Evolutionary conservation across 2,113 vertebrate genomes (phyloP).

Genomic region (Speoplatyrhinus poulsoni): DNA sequence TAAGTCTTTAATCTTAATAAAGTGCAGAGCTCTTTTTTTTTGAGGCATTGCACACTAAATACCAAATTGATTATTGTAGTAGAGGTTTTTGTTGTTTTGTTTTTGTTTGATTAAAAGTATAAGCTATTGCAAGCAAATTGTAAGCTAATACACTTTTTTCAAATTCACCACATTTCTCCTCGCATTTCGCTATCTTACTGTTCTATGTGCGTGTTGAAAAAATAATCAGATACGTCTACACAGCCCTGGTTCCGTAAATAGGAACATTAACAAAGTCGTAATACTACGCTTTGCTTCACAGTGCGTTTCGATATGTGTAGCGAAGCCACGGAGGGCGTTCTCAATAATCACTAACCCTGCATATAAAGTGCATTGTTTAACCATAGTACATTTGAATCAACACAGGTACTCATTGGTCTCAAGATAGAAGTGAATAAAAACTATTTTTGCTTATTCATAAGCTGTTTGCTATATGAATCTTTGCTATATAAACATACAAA

Average conservation of each 20-base stretch:
- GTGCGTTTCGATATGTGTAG: too few relatives aligned
- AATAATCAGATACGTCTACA: too few relatives aligned
- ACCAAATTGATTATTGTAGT: background rate
- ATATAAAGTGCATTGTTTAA: background rate
- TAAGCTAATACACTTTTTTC: too few relatives aligned
- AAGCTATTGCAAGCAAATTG: too few relatives aligned
- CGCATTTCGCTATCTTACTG: too few relatives aligned
- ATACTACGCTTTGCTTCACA: too few relatives aligned
- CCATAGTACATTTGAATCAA: background rate
- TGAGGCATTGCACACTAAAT: background rate
- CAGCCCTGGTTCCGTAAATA: too few relatives aligned
- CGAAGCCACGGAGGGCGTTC: too few relatives aligned
- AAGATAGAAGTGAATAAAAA: background rate
- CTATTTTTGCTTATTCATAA: background rate
- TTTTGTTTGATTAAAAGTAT: background rate
- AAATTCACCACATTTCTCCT: too few relatives aligned
- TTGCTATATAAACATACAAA: background rate
- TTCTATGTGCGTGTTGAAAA: too few relatives aligned
- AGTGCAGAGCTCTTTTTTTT: background rate
- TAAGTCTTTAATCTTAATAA: background rate
- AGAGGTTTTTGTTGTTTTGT: background rate
- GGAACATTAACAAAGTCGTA: too few relatives aligned
- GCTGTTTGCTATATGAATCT: background rate
- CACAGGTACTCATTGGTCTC: background rate
- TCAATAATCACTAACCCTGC: too few relatives aligned